These are phyloP conservation scores for Nothocercus nigrocapillus DNA, from an alignment of 2,113 vertebrate species.

Conservation along the genomic window DNA sequence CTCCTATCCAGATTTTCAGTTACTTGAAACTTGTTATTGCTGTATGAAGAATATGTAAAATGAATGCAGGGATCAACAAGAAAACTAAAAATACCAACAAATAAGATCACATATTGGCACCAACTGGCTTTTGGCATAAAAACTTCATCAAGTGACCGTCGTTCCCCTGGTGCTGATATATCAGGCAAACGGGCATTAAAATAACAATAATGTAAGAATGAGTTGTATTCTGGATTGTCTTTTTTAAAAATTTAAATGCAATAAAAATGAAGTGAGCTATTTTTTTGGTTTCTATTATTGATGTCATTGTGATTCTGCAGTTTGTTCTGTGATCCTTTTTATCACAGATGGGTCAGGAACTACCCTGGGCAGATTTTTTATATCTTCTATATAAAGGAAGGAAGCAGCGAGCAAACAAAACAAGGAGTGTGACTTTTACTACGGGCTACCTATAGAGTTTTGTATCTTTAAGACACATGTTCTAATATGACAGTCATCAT, in stretches of 20 bases:
- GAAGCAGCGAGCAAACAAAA: background rate
- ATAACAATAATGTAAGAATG: background rate
- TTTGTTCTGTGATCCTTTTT: background rate
- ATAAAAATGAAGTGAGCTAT: background rate
- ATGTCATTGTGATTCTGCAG: background rate
- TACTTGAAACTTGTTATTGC: background rate
- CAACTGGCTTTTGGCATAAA: background rate
- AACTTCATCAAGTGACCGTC: background rate
- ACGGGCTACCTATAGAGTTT: background rate
- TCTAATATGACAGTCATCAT: background rate
- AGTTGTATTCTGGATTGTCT: background rate
- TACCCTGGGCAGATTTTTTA: background rate
- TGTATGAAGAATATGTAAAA: background rate
- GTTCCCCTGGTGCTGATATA: background rate
- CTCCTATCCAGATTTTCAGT: background rate
- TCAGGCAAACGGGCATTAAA: background rate
- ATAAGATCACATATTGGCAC: background rate
- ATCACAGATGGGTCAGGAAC: background rate
- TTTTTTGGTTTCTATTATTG: background rate
- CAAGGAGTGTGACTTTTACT: background rate
- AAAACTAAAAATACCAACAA: background rate
- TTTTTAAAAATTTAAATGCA: background rate
- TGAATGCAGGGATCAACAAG: background rate
- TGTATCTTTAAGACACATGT: background rate
- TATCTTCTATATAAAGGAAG: background rate